A percentile compares a stretch with the other conserved stretches of the same genome.
Conservation (phyloP, 2,113 vertebrate species). For the Pipa parva region DNA sequence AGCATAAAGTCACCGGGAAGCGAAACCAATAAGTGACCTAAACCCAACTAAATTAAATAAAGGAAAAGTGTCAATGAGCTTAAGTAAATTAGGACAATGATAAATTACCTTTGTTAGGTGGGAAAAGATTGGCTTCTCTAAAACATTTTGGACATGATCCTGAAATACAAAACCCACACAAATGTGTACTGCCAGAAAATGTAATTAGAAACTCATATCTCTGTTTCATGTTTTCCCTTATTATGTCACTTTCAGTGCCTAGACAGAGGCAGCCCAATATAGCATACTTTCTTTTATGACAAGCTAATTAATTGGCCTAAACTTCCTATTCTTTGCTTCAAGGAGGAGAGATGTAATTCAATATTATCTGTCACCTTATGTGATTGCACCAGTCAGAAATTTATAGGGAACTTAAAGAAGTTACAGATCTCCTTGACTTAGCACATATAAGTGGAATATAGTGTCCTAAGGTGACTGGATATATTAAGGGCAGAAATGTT, state of each 20-base stretch:
- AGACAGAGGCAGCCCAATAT: constrained; percentile 22
- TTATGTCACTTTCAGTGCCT: constrained; percentile 31
- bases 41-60: constrained; percentile 46
- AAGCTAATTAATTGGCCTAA: constrained; percentile 33
- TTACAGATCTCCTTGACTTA: too few relatives aligned
- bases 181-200: constrained; percentile 32
- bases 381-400: too few relatives aligned
- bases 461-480: too few relatives aligned
- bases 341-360: background rate
- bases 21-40: constrained; percentile 38
- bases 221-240: constrained; percentile 29
- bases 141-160: constrained; percentile 36
- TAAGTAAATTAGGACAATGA: constrained; percentile 43
- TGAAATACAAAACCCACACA: constrained; percentile 32
- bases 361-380: background rate
- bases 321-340: constrained; percentile 10
- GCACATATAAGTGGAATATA: too few relatives aligned
- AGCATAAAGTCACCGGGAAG: constrained; percentile 22
- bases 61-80: constrained; percentile 33
- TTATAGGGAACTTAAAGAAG: too few relatives aligned
- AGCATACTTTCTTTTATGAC: constrained; percentile 10
- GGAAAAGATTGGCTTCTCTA: constrained; percentile 36
- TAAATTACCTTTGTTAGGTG: constrained; percentile 40
- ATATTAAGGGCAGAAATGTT: too few relatives aligned
- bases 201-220: constrained; percentile 37